These are phyloP conservation scores for Polymixis lichenea DNA, from an alignment of 2,888 invertebrate genomes.

Conservation along the genomic window DNA sequence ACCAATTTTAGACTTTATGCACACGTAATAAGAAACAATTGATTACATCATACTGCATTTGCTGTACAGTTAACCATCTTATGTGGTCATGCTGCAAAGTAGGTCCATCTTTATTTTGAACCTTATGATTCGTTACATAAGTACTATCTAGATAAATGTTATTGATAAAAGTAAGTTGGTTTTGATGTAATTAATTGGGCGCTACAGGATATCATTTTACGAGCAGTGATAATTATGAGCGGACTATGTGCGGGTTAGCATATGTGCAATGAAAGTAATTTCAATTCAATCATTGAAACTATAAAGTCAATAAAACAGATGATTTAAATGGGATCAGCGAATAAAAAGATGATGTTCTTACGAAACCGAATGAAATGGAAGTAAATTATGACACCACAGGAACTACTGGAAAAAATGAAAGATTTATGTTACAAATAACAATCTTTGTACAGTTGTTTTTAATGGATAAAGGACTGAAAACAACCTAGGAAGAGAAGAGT, in stretches of 20 bases:
- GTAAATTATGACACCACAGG: background rate
- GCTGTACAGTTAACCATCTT: constrained; percentile 43
- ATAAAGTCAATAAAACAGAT: constrained; percentile 28
- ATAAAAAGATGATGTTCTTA: constrained; percentile 18
- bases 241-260: constrained; percentile 62
- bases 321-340: constrained; percentile 33
- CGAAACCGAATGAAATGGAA: constrained; percentile 6
- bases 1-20: constrained; percentile 67
- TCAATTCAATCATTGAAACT: constrained; percentile 54
- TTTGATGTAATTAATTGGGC: constrained; percentile 75
- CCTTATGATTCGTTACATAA: constrained; percentile 58
- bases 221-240: constrained; percentile 72
- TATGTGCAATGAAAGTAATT: constrained; percentile 54
- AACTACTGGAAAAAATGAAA: background rate
- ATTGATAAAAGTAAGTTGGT: constrained; percentile 49
- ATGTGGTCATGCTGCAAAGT: constrained; percentile 23
- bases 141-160: constrained; percentile 2
- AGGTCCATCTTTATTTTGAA: constrained; percentile 60
- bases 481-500: background rate
- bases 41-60: constrained; percentile 49
- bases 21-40: constrained; percentile 60
- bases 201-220: constrained; percentile 77
- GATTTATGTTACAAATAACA: background rate
- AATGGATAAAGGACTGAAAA: background rate
- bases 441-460: background rate